Evolutionary conservation across 2,888 invertebrate genomes (phyloP).

Genomic region (Sarcophaga carnaria): DNA sequence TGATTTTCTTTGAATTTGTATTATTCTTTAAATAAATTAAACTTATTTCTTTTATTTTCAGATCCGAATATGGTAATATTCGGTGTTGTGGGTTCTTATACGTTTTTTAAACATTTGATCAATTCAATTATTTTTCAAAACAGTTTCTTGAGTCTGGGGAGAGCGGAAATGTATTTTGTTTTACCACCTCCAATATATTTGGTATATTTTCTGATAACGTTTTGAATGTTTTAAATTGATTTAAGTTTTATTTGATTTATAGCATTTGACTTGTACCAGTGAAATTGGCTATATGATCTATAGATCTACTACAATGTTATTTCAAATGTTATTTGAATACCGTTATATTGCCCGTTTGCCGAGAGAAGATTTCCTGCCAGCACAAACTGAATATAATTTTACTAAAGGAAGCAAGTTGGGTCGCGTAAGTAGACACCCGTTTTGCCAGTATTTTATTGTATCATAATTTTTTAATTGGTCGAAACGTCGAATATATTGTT

Average conservation of each 20-base stretch:
- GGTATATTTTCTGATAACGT: constrained; percentile 81
- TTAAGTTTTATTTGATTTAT: constrained; percentile 78
- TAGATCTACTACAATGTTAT: constrained; percentile 84
- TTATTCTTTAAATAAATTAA: not conserved
- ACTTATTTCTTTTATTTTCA: constrained; percentile 76
- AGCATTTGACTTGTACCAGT: constrained; percentile 84
- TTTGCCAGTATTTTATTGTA: not conserved
- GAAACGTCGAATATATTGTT: no score
- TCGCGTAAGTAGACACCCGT: constrained; percentile 71
- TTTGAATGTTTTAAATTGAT: not conserved
- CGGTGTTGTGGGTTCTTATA: constrained; percentile 81
- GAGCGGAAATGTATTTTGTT: constrained; percentile 85
- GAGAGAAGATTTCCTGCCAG: constrained; percentile 86
- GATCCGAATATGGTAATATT: constrained; percentile 85
- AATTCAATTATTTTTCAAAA: constrained; percentile 85
- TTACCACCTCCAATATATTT: constrained; percentile 85
- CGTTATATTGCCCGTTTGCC: constrained; percentile 85
- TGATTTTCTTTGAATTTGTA: not conserved
- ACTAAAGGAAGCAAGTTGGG: constrained; percentile 75
- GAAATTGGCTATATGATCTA: constrained; percentile 83
- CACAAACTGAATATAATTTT: constrained; percentile 81
- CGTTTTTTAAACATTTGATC: constrained; percentile 86
- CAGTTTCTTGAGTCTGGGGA: constrained; percentile 84
- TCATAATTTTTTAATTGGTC: not conserved
- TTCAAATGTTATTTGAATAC: constrained; percentile 87